phyloP scores from a whole-genome alignment of 2,797 vertebrate genomes.

The Chlorospingus semifuscus region DNA sequence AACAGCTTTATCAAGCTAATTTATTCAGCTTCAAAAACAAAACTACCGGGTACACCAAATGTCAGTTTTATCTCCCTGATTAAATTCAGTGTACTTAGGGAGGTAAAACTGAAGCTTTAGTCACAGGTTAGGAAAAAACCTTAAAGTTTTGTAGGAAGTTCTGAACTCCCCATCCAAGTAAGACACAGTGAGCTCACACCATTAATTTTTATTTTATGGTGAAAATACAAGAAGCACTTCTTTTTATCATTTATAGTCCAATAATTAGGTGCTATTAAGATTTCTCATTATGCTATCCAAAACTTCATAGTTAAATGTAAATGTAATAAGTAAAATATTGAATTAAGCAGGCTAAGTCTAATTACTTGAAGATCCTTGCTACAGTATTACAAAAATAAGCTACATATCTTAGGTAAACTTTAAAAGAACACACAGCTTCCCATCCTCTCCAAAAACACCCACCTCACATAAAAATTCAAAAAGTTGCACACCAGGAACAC shows the following conservation, averaged over 20 bases:
- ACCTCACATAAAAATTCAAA: neutral
- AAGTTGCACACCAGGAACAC: neutral
- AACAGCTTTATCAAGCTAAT: neutral
- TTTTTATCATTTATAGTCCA: neutral
- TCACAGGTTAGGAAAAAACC: neutral
- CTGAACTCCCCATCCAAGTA: neutral
- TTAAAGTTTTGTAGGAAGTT: neutral
- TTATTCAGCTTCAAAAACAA: neutral
- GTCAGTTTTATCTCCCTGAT: neutral
- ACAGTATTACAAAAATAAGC: neutral
- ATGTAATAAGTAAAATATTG: neutral
- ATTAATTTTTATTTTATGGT: neutral
- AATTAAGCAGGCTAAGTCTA: neutral
- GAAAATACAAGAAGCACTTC: neutral
- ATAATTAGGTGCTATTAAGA: neutral
- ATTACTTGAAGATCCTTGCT: neutral
- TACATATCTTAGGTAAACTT: neutral
- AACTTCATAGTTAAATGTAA: neutral
- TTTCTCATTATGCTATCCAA: neutral
- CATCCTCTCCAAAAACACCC: rapidly evolving
- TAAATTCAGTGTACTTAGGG: neutral
- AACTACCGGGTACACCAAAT: neutral
- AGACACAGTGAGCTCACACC: rapidly evolving
- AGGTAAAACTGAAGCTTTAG: neutral
- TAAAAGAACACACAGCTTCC: neutral